These are phyloP conservation scores for Phalanger gymnotis DNA, from an alignment of 2,797 vertebrate species.

Conservation along the genomic window DNA sequence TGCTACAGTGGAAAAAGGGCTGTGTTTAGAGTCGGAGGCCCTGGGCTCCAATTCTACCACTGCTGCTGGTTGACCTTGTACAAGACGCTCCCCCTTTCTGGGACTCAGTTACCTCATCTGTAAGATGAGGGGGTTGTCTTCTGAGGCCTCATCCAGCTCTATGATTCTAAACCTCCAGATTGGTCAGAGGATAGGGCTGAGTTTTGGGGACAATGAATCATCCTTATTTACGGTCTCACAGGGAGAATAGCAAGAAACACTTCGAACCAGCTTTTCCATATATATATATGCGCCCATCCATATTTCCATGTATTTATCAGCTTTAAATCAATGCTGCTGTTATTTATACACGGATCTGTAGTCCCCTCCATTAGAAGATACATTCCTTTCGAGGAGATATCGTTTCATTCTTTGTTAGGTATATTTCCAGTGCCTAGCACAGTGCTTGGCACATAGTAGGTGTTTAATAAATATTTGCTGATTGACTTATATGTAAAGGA, in stretches of 20 bases:
- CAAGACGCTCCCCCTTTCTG: neutral
- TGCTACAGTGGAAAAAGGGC: neutral
- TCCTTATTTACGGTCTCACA: neutral
- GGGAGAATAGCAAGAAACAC: neutral
- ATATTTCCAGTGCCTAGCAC: neutral
- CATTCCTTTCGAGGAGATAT: neutral
- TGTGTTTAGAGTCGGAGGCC: neutral
- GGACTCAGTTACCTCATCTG: neutral
- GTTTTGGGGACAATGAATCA: neutral
- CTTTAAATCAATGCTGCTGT: neutral
- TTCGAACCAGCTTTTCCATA: neutral
- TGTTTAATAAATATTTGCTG: neutral
- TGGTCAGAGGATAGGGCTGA: neutral
- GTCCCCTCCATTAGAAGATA: conserved; percentile 23
- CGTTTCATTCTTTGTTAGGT: conserved; percentile 14
- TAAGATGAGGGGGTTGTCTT: neutral
- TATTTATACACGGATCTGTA: neutral
- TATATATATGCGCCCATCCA: neutral
- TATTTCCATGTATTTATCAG: neutral
- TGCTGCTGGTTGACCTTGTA: neutral
- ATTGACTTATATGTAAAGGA: neutral
- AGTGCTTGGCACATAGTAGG: neutral
- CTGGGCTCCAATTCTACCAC: neutral
- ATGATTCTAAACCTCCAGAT: neutral
- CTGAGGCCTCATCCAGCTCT: neutral